phyloP scores from a whole-genome alignment of 2,113 vertebrate species.

The pig (Sus scrofa) region DNA sequence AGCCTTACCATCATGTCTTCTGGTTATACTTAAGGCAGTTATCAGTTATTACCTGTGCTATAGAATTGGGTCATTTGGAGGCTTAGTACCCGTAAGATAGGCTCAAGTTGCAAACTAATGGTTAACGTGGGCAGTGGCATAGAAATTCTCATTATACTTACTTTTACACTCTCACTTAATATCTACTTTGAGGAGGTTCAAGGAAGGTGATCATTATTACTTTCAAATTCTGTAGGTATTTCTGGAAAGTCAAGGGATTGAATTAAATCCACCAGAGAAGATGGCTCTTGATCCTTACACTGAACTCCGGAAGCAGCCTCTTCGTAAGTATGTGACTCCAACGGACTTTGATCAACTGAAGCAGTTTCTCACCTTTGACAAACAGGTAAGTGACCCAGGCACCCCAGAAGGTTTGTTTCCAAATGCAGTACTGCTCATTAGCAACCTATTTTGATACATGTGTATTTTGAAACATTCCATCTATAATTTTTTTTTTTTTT shows the following conservation, averaged over 20 bases:
- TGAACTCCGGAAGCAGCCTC: slow-evolving; percentile 79
- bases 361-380: slow-evolving; percentile 94
- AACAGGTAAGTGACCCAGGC: slow-evolving; percentile 88
- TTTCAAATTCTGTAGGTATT: slow-evolving; percentile 89
- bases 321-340: slow-evolving; percentile 81
- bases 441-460: neutral
- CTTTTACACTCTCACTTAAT: slow-evolving; percentile 29
- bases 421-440: neutral
- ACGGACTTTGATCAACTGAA: slow-evolving; percentile 88
- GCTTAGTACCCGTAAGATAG: neutral
- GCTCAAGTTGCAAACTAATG: neutral
- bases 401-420: neutral
- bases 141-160: slow-evolving; percentile 26
- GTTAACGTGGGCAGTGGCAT: neutral
- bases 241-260: slow-evolving; percentile 95
- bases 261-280: slow-evolving; percentile 92
- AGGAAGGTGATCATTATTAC: slow-evolving; percentile 34
- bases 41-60: neutral
- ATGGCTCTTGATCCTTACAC: slow-evolving; percentile 91
- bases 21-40: neutral
- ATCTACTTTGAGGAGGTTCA: neutral
- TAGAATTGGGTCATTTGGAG: neutral
- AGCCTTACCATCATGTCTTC: neutral
- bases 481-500: no score
- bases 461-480: neutral